Evolutionary conservation across 2,113 vertebrate genomes (phyloP).

Genomic region (Alouatta palliata): DNA sequence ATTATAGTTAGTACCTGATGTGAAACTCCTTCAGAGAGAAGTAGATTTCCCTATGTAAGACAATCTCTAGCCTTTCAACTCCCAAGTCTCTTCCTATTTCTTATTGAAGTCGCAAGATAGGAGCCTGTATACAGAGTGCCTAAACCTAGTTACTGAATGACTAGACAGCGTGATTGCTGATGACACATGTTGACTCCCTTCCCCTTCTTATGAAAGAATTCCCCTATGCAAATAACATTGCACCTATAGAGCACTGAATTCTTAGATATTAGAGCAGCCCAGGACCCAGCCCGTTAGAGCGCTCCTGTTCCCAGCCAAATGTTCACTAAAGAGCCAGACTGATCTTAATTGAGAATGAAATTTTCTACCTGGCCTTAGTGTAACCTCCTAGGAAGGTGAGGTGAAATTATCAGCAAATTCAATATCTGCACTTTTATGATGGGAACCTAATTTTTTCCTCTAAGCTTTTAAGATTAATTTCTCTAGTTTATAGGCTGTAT

Average conservation of each 20-base stretch:
- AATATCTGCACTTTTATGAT: slow-evolving; percentile 13
- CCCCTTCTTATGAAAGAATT: not conserved
- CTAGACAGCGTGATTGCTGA: not conserved
- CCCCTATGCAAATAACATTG: slow-evolving; percentile 8
- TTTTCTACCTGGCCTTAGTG: not conserved
- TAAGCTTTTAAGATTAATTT: slow-evolving; percentile 31
- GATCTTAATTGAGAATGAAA: not conserved
- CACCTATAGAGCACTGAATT: not conserved
- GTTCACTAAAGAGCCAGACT: not conserved
- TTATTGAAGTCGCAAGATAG: not conserved
- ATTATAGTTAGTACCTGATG: not conserved
- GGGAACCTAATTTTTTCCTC: not conserved
- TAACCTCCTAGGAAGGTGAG: not conserved
- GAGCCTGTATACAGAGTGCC: not conserved
- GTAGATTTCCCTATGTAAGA: not conserved
- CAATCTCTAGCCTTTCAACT: not conserved
- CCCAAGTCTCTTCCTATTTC: too few relatives aligned
- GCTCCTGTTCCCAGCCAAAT: not conserved
- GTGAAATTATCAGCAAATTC: slow-evolving; percentile 29
- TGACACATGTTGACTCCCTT: not conserved
- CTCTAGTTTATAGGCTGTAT: not conserved
- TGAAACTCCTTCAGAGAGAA: not conserved
- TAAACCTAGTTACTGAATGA: not conserved
- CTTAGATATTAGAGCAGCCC: not conserved
- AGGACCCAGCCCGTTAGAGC: not conserved